Evolutionary conservation across 2,888 invertebrate genomes (phyloP), one percentile per base, ranked within the genome.

Genomic region (Crocallis elinguaria): DNA sequence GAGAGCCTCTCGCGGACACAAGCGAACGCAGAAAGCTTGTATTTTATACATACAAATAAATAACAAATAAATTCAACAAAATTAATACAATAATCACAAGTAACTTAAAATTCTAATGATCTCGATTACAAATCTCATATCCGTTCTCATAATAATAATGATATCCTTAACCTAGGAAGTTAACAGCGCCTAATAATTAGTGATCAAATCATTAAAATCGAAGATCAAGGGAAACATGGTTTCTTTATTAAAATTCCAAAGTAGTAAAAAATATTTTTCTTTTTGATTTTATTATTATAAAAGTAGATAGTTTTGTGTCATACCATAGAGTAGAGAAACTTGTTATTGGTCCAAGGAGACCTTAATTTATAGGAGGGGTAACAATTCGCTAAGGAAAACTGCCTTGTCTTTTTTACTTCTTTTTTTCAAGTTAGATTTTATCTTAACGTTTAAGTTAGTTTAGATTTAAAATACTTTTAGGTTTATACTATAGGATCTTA

Each of bases 81-180:
- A 69, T 62, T 43, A 49, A 59, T 42, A 49, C 30, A 35, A 29
- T 48, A 66, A 66, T 64, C 60, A 71, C 68, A 63, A 60, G 45
- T 55, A 44, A 60, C 45, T 57, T 45, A 62, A 58, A 65, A 51
- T 55, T 63, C 57, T 60, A 64, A 59, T 61, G 44, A 62, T 57
- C 58, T 64, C 64, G 60, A 65, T 62, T 58, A 56, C 4, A 11
- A 46, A 55, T 7, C 12, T 25, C 25, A 12, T 6, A 6, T 29
- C 11, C 0, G 1, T 27, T 33, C n/a, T 16, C 14, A n/a, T n/a
- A n/a, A n/a, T n/a, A n/a, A n/a, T n/a, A 1, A 33, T 1, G 0
- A 35, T 19, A 11, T n/a, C n/a, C 33, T 27, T 39, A 42, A n/a
- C 21, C 46, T 52, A 55, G 6, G 46, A 35, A 43, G 46, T 37